Evolutionary conservation across 2,113 vertebrate genomes (phyloP).

Genomic region (Parus major): DNA sequence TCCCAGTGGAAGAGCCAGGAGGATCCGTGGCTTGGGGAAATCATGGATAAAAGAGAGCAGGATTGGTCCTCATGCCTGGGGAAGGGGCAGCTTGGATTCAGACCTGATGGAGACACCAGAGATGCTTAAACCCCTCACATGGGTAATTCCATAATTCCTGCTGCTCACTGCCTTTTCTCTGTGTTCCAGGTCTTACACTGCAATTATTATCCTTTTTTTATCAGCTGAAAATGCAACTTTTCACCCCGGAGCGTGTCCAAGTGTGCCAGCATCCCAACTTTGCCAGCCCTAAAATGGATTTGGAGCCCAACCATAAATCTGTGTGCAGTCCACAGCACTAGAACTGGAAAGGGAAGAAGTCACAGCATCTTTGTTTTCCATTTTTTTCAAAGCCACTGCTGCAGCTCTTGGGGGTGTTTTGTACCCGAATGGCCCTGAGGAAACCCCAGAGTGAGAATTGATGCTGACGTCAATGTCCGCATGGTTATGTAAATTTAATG

Average conservation of each 20-base stretch:
- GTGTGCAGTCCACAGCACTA: background rate
- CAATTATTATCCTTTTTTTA: background rate
- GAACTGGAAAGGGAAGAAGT: background rate
- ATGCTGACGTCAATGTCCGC: background rate
- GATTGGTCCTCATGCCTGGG: background rate
- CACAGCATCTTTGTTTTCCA: background rate
- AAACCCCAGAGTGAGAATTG: background rate
- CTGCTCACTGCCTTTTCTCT: background rate
- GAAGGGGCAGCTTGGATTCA: background rate
- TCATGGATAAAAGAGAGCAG: background rate
- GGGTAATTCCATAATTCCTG: background rate
- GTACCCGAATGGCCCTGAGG: background rate
- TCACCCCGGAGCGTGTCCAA: background rate
- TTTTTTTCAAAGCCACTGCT: background rate
- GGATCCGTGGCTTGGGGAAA: fast-evolving
- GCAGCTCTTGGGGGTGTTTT: background rate
- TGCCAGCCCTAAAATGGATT: background rate
- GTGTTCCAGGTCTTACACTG: background rate
- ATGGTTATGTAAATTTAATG: background rate
- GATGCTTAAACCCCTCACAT: fast-evolving
- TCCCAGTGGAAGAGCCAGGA: background rate
- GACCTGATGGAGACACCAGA: background rate
- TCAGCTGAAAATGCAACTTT: background rate
- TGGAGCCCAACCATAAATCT: background rate
- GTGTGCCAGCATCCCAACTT: background rate